Evolutionary conservation across 2,113 vertebrate species (phyloP).

Genomic region (Rhadina sibilatrix): DNA sequence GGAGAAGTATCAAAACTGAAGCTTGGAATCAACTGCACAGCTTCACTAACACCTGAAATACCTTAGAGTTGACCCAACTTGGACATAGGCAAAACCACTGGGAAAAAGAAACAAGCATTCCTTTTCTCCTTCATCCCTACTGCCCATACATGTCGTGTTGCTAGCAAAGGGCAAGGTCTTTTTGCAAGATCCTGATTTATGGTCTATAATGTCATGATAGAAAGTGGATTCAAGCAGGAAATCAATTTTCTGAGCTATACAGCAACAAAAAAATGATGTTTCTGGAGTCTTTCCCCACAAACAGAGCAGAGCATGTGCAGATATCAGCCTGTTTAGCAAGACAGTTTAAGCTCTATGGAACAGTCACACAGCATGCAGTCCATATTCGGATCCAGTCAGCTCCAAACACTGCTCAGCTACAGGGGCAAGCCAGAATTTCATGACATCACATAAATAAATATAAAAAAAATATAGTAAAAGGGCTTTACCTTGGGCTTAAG

Average conservation of each 20-base stretch:
- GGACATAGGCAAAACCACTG: not conserved
- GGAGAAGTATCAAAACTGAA: not conserved
- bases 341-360: not conserved
- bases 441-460: not conserved
- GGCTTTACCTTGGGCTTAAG: not conserved
- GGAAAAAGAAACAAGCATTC: not conserved
- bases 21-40: not conserved
- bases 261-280: rapidly evolving
- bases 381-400: not conserved
- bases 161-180: not conserved
- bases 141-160: not conserved
- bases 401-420: not conserved
- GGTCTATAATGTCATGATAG: not conserved
- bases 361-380: not conserved
- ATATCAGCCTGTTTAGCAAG: not conserved
- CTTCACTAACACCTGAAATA: not conserved
- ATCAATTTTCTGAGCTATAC: not conserved
- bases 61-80: not conserved
- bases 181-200: not conserved
- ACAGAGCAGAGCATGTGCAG: not conserved
- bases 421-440: not conserved
- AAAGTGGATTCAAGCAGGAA: not conserved
- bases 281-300: not conserved
- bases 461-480: not conserved
- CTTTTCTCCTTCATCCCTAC: not conserved